Evolutionary conservation across 1,140 invertebrate genomes (phyloP), one percentile per base, ranked within the genome.

Genomic region (Nixonia krombeini): DNA sequence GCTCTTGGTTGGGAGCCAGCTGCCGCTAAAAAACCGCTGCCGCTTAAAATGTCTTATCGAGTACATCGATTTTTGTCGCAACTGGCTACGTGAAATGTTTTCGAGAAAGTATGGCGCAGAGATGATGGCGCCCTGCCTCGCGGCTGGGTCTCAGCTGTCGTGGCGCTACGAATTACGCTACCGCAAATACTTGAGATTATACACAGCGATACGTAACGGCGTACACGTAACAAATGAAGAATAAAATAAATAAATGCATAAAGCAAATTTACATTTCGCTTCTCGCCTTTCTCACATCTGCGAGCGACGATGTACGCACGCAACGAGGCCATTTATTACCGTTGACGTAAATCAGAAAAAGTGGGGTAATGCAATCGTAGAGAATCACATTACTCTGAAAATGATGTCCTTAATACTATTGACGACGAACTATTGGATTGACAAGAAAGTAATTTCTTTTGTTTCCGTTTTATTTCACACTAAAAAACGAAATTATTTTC

Each of bases 161-260:
- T 13, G 9, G 31, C 1, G 15, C 8, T 13, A 13, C 12, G 31
- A 35, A 23, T 41, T 13, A 12, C 25, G 13, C 5, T 13, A 46
- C 51, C 31, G 44, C 61, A 66, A 66, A 66, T 49, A 61, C 57
- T 53, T 56, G 49, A 46, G 26, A 9, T 18, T 41, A 41, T 51
- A 38, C n/a, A n/a, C n/a, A n/a, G n/a, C n/a, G n/a, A n/a, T n/a
- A n/a, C n/a, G n/a, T n/a, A n/a, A 21, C 6, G 2, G 6, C 6
- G 21, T 51, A 59, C 35, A 33, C 15, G 17, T 38, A 38, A 38
- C 35, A 16, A 38, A 38, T 13, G 35, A 38, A 38, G 33, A 50
- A 13, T 35, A 50, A 33, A 45, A 70, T 70, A 62, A 70, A 70
- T 70, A 70, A 70, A 70, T 70, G 62, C 45, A 70, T 70, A 65